These are phyloP conservation scores for Notodonta dromedarius DNA, from an alignment of 2,888 invertebrate genomes.

Conservation along the genomic window DNA sequence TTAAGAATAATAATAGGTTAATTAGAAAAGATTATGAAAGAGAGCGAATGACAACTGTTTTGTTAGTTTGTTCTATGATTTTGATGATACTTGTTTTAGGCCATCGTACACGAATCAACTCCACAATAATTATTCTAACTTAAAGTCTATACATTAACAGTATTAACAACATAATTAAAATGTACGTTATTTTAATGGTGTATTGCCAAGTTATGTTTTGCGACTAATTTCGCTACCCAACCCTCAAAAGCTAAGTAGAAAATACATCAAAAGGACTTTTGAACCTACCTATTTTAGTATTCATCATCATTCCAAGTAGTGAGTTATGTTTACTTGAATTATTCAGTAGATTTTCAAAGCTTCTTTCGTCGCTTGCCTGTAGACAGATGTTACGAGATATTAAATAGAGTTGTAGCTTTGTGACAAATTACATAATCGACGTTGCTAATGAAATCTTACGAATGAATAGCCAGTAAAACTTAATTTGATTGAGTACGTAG, in stretches of 20 bases:
- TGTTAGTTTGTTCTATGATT: neutral
- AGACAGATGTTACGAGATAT: neutral
- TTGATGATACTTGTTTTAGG: neutral
- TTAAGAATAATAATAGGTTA: neutral
- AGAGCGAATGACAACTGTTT: neutral
- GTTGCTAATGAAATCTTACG: slow-evolving; percentile 8
- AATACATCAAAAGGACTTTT: slow-evolving; percentile 3
- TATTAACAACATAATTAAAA: no score
- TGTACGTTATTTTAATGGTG: no score
- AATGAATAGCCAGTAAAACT: slow-evolving; percentile 8
- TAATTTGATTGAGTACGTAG: neutral
- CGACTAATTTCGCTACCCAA: neutral
- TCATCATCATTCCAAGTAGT: slow-evolving; percentile 11
- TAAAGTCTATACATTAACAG: no score
- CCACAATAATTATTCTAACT: no score
- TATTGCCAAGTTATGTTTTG: no score
- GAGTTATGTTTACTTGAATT: slow-evolving; percentile 20
- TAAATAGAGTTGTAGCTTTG: neutral
- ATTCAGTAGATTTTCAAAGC: slow-evolving; percentile 23
- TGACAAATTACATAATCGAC: slow-evolving; percentile 5
- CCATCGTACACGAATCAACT: neutral
- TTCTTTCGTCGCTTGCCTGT: slow-evolving; percentile 3
- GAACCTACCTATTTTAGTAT: slow-evolving; percentile 20
- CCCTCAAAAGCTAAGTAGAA: slow-evolving; percentile 4
- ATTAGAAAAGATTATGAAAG: neutral